Base-by-base conservation (phyloP, 2,797 vertebrate genomes). In the Sebastiscus tertius region DNA sequence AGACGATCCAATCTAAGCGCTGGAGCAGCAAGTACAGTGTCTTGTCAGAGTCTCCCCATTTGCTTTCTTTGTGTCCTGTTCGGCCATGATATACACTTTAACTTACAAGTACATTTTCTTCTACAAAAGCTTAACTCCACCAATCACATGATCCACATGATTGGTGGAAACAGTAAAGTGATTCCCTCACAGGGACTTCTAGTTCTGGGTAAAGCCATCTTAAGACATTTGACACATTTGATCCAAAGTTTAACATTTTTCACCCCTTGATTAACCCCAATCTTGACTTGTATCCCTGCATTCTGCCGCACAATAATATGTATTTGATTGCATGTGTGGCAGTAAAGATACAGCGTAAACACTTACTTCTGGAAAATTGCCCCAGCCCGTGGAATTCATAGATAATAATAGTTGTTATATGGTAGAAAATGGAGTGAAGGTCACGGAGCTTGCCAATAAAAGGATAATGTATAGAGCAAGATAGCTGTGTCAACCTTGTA, bases 11-110 rank as follows among this genome's bases (percentile, higher is more conserved):
- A 77, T 85, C 80, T 60, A 81, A 80, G 85, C 86, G 86, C 52
- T 81, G 66, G 71, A 84, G 88, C 83, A 87, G 77, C 72, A 83
- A 87, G 61, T 81, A 71, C 82, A 88, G 72, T 60, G 70, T 80
- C 73, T 80, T 82, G 74, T 73, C 75, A 78, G 20, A 72, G 55
- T 77, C 62, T 72, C 34, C 34, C 49, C n/a, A 13, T 69, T 72
- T 0, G 1, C 36, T 84, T 65, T 72, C 62, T 77, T 16, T 78
- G 24, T 80, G 63, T 65, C 26, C 10, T 56, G 11, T 55, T 73
- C 42, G 58, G 66, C 52, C 52, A 16, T 69, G 22, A 72, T 77
- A 67, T 9, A 24, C 46, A 82, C 13, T 56, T n/a, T 27, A 66
- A 46, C 34, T 27, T 46, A 27, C 8, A 22, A 26, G 27, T 49